Conservation (phyloP, 53 echinoderm and acorn worm genomes). For the Arbacia lixula region DNA sequence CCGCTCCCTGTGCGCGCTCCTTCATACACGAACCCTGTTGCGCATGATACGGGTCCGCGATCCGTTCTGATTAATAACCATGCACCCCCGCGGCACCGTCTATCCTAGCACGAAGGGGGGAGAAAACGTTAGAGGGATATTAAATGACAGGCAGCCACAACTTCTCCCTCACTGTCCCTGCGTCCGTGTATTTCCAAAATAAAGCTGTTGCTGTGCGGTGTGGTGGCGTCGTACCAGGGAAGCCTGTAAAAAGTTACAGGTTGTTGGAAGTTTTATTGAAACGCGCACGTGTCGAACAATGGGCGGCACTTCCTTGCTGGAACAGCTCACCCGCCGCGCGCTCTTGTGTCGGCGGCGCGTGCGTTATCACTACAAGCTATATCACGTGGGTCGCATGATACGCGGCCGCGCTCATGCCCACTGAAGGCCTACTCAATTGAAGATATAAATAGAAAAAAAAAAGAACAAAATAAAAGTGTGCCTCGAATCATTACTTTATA, state of each 20-base stretch:
- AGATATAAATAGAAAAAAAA: too few relatives aligned
- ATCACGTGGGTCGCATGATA: too few relatives aligned
- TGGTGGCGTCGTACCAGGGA: constrained; percentile 19
- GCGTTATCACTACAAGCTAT: too few relatives aligned
- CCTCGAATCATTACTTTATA: too few relatives aligned
- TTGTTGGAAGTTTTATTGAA: constrained; percentile 34
- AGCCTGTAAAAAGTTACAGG: constrained; percentile 47
- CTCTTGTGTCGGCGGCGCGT: constrained; percentile 25
- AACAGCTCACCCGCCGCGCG: constrained; percentile 23
- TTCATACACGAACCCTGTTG: neutral
- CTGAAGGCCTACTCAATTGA: too few relatives aligned
- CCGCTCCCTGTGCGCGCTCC: constrained; percentile 20
- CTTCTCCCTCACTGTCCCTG: neutral
- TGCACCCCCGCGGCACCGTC: constrained; percentile 27
- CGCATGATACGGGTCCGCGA: constrained; percentile 5
- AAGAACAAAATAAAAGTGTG: too few relatives aligned
- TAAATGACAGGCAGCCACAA: constrained; percentile 8
- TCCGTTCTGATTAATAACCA: constrained; percentile 42
- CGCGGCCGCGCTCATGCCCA: too few relatives aligned
- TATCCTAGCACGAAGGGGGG: constrained; percentile 21
- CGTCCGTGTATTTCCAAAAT: neutral
- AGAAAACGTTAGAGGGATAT: neutral
- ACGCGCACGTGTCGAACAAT: constrained; percentile 30
- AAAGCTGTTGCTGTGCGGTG: constrained; percentile 48
- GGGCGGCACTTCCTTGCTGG: constrained; percentile 2